A percentile compares a stretch with the other conserved stretches of the same genome.
Conservation (phyloP, 2,888 invertebrate species). For the Leptopterna dolabrata region DNA sequence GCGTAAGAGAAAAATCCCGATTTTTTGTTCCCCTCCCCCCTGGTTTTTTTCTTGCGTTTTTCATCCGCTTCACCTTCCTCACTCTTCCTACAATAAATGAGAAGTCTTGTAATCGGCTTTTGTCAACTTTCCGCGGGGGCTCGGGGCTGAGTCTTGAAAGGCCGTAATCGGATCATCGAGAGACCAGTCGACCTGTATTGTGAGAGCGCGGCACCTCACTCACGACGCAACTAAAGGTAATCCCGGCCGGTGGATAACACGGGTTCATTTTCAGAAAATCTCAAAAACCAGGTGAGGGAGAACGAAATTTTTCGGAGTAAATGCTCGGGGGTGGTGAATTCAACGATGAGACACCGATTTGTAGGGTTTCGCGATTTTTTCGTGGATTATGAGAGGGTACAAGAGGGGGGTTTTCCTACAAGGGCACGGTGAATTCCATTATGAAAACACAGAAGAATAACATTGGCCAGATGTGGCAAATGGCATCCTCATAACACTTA, state of each 20-base stretch:
- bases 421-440: too few species aligned
- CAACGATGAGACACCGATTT: too few species aligned
- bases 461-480: too few species aligned
- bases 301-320: too few species aligned
- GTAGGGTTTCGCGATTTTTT: too few species aligned
- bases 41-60: background rate
- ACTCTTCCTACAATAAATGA: background rate
- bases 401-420: too few species aligned
- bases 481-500: too few species aligned
- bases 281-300: too few species aligned
- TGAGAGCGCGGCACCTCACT: background rate
- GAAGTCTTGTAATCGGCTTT: slow-evolving; percentile 1
- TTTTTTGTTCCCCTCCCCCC: background rate
- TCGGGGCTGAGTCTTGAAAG: background rate
- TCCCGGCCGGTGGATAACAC: background rate
- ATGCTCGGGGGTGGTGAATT: too few species aligned
- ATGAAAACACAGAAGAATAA: too few species aligned
- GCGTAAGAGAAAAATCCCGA: background rate
- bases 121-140: background rate
- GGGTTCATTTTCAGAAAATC: too few species aligned
- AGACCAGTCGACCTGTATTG: background rate
- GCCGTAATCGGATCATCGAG: background rate
- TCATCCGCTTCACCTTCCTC: background rate
- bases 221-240: background rate
- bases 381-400: too few species aligned